phyloP scores from a whole-genome alignment of 2,888 invertebrate species.

The Heliconius charithonia region DNA sequence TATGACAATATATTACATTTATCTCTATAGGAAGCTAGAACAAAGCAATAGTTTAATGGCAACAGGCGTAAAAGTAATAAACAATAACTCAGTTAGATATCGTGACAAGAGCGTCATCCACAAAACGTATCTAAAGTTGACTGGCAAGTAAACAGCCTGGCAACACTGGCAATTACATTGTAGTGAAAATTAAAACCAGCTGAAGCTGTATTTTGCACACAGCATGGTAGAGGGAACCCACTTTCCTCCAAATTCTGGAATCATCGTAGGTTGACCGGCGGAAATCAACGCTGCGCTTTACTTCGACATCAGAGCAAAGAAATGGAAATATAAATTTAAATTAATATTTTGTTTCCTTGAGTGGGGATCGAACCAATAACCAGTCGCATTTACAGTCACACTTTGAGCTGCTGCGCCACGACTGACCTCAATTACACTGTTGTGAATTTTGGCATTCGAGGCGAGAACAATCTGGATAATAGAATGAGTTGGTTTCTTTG shows the following conservation, averaged over 20 bases:
- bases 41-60: conserved; percentile 38
- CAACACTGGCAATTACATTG: conserved; percentile 65
- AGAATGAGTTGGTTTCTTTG: conserved; percentile 74
- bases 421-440: conserved; percentile 60
- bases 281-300: too few species aligned
- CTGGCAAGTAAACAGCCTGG: conserved; percentile 68
- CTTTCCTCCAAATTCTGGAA: too few species aligned
- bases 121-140: conserved; percentile 77
- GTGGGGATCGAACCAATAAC: too few species aligned
- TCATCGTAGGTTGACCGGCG: too few species aligned
- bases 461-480: conserved; percentile 81
- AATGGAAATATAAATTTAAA: too few species aligned
- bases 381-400: too few species aligned
- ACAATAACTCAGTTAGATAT: conserved; percentile 66
- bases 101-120: conserved; percentile 70
- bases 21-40: conserved; percentile 18
- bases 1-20: conserved; percentile 7
- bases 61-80: conserved; percentile 58
- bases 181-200: conserved; percentile 52
- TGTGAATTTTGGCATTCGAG: conserved; percentile 75
- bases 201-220: too few species aligned
- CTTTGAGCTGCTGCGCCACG: too few species aligned
- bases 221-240: too few species aligned
- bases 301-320: too few species aligned
- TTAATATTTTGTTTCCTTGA: too few species aligned